These are phyloP conservation scores for Lates japonicus DNA, from an alignment of 2,797 vertebrate species.

Conservation along the genomic window DNA sequence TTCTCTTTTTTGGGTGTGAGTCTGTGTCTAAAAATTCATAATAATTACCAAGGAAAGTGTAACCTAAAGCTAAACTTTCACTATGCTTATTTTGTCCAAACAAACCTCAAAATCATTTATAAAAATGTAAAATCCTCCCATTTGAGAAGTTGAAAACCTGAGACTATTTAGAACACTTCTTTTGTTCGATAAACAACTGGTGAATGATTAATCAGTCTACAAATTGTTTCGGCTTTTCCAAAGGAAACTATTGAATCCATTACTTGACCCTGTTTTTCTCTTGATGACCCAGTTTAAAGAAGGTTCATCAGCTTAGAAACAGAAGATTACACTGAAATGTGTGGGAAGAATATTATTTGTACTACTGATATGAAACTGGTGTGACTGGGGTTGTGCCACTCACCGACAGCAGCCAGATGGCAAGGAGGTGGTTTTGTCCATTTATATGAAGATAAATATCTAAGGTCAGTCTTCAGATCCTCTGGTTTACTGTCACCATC, in stretches of 20 bases:
- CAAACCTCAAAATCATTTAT: too few relatives aligned
- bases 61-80: neutral
- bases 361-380: neutral
- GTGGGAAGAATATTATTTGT: neutral
- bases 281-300: neutral
- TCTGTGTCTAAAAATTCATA: too few relatives aligned
- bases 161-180: too few relatives aligned
- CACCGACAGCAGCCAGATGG: neutral
- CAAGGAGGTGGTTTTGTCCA: neutral
- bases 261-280: neutral
- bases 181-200: too few relatives aligned
- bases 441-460: neutral
- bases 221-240: too few relatives aligned
- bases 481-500: constrained; percentile 69
- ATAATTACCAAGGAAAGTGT: too few relatives aligned
- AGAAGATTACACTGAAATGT: neutral
- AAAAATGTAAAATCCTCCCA: too few relatives aligned
- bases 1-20: too few relatives aligned
- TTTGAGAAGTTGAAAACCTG: too few relatives aligned
- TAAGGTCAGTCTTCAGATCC: neutral
- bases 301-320: neutral
- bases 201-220: too few relatives aligned
- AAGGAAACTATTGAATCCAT: neutral
- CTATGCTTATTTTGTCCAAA: neutral
- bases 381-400: neutral